Evolutionary conservation across 2,113 vertebrate genomes (phyloP).

Genomic region (Nothocercus nigrocapillus): DNA sequence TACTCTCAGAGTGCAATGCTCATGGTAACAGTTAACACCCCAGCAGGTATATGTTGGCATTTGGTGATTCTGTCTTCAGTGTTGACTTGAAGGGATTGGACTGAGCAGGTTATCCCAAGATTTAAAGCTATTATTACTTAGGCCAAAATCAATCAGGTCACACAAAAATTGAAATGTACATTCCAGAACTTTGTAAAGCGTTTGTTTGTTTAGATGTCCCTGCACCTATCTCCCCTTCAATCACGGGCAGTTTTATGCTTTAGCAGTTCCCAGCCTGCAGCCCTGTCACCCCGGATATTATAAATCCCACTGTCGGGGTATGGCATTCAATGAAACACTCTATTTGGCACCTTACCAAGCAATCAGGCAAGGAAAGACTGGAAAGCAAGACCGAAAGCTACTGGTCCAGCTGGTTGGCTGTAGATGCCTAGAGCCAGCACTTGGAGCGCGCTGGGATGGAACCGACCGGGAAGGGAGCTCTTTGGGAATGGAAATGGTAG

Average conservation of each 20-base stretch:
- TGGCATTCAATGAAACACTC: background rate
- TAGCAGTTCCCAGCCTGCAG: background rate
- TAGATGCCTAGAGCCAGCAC: background rate
- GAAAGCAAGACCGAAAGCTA: background rate
- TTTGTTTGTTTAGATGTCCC: background rate
- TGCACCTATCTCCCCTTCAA: background rate
- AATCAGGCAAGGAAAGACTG: background rate
- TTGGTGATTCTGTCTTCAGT: background rate
- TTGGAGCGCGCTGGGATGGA: background rate
- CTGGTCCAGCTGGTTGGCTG: background rate
- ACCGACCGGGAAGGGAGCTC: background rate
- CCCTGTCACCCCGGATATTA: background rate
- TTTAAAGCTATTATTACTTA: slow-evolving; percentile 15
- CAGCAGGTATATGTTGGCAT: background rate
- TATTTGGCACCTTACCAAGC: background rate
- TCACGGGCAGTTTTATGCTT: background rate
- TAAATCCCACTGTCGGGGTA: background rate
- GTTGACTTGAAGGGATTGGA: background rate
- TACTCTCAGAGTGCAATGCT: background rate
- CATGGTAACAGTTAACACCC: background rate
- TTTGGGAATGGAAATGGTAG: background rate
- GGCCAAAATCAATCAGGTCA: background rate
- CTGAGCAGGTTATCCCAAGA: background rate
- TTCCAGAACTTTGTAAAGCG: background rate
- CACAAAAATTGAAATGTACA: background rate